phyloP scores from a whole-genome alignment of 2,113 vertebrate genomes.

The Lagenorhynchus albirostris region DNA sequence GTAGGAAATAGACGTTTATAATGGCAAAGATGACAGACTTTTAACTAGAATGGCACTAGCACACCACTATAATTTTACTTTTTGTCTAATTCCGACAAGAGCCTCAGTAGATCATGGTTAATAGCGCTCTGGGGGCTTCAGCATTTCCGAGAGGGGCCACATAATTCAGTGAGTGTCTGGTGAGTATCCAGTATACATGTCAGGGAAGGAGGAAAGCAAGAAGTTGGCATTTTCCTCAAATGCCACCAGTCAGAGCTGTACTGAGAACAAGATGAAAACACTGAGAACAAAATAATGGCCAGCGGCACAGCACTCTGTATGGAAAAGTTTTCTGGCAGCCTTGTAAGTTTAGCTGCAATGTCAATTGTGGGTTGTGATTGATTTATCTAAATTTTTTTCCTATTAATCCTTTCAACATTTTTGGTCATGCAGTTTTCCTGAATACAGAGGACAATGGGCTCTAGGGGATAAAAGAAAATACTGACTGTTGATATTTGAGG shows the following conservation, averaged over 20 bases:
- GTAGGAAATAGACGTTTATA: constrained; percentile 11
- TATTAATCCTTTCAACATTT: neutral
- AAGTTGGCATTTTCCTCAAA: constrained; percentile 43
- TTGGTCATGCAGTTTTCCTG: neutral
- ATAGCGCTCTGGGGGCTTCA: neutral
- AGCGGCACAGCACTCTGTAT: neutral
- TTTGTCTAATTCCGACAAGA: constrained; percentile 56
- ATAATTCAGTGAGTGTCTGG: neutral
- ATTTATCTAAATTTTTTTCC: neutral
- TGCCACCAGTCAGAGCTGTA: neutral
- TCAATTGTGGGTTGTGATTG: neutral
- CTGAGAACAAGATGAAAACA: neutral
- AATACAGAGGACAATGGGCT: neutral
- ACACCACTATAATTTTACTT: constrained; percentile 46
- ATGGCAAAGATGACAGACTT: constrained; percentile 53
- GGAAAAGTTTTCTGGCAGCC: neutral
- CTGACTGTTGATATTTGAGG: neutral
- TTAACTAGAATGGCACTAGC: constrained; percentile 32
- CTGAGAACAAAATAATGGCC: neutral
- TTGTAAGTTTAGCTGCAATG: fast-evolving
- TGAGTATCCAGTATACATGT: constrained; percentile 14
- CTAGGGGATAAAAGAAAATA: neutral
- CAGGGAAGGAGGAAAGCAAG: neutral
- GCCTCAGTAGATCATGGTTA: neutral
- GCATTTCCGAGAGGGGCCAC: neutral